phyloP scores from a whole-genome alignment of 2,888 invertebrate species.

The Eupithecia insigniata region DNA sequence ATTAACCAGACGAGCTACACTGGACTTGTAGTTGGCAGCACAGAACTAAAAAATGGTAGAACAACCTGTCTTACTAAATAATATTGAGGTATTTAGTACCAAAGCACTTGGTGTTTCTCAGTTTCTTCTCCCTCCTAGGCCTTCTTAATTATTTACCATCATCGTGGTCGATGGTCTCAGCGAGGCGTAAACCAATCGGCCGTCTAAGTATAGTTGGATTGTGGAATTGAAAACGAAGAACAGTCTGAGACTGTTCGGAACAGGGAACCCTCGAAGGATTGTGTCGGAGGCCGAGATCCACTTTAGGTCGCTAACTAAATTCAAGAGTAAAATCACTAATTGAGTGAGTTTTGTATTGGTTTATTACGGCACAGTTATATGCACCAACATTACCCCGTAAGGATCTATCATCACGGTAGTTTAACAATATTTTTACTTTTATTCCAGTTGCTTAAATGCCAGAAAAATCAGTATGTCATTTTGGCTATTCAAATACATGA shows the following conservation, averaged over 20 bases:
- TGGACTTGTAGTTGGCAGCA: background rate
- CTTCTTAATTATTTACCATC: too few relatives aligned
- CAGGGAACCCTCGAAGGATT: background rate
- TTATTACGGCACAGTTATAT: background rate
- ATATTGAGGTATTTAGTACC: too few relatives aligned
- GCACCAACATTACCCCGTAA: background rate
- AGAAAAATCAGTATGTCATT: background rate
- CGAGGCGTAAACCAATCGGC: too few relatives aligned
- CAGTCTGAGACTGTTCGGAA: too few relatives aligned
- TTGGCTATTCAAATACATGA: too few relatives aligned
- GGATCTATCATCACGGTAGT: background rate
- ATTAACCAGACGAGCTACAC: conserved; percentile 18
- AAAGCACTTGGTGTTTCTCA: too few relatives aligned
- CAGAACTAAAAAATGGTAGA: conserved; percentile 18
- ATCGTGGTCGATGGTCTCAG: too few relatives aligned
- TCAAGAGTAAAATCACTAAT: too few relatives aligned
- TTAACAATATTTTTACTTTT: background rate
- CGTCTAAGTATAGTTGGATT: too few relatives aligned
- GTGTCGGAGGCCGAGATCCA: background rate
- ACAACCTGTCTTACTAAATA: background rate
- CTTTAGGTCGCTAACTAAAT: background rate
- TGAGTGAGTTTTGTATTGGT: background rate
- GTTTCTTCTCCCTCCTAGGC: too few relatives aligned
- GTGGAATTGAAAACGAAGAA: too few relatives aligned
- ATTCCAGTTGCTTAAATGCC: background rate